phyloP scores from a whole-genome alignment of 2,797 vertebrate species.

The Mormyrus hasselquistii region DNA sequence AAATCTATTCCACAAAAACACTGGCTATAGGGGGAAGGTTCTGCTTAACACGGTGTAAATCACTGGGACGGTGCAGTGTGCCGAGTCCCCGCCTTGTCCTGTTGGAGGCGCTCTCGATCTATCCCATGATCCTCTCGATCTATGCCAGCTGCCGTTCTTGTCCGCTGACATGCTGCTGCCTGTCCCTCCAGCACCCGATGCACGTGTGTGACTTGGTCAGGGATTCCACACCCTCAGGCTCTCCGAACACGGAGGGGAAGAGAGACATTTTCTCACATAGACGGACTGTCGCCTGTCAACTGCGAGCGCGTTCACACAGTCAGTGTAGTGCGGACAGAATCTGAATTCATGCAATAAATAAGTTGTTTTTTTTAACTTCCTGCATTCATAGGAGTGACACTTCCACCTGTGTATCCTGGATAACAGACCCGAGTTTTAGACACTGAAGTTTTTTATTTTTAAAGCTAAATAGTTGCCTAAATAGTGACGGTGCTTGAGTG shows the following conservation, averaged over 20 bases:
- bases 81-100: neutral
- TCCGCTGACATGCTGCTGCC: neutral
- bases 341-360: neutral
- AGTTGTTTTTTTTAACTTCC: neutral
- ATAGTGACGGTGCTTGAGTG: neutral
- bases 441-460: neutral
- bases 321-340: neutral
- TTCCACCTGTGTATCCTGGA: neutral
- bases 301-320: neutral
- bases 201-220: neutral
- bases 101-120: neutral
- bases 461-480: neutral
- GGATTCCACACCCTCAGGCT: neutral
- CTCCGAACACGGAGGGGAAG: neutral
- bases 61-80: neutral
- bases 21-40: conserved; percentile 57
- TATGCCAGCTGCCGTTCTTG: neutral
- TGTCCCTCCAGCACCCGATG: neutral
- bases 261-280: neutral
- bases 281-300: neutral
- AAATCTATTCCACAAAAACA: conserved; percentile 58
- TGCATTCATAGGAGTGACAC: neutral
- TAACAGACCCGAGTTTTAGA: neutral
- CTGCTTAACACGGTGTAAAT: conserved; percentile 45
- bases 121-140: no score